Evolutionary conservation across 1,140 invertebrate genomes (phyloP).

Genomic region (Argopecten irradians): DNA sequence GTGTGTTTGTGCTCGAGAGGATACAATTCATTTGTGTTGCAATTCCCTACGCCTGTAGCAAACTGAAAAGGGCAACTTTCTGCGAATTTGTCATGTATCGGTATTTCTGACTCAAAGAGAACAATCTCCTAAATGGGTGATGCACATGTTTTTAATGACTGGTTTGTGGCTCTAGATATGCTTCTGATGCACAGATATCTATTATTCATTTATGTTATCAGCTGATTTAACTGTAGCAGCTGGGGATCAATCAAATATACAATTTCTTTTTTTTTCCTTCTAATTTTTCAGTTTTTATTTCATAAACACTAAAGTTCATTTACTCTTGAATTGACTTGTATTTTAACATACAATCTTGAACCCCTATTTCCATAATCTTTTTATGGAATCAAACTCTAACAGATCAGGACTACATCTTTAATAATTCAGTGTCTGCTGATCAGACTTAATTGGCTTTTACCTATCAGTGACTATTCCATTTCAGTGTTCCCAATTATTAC

Average conservation of each 20-base stretch:
- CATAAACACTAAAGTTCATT: no score
- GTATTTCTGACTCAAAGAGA: background rate
- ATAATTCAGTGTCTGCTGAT: background rate
- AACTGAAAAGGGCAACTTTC: background rate
- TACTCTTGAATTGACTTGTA: no score
- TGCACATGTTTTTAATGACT: background rate
- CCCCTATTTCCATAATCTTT: no score
- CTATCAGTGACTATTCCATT: no score
- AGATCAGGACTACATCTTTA: background rate
- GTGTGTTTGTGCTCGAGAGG: background rate
- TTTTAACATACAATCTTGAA: no score
- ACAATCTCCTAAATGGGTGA: background rate
- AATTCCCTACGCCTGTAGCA: background rate
- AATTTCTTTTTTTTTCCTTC: background rate
- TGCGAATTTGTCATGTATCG: background rate
- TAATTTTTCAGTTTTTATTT: no score
- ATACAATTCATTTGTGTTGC: background rate
- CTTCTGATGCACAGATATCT: background rate
- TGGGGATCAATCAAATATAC: background rate
- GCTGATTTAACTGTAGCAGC: background rate
- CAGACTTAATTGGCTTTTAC: background rate
- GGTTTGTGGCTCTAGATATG: background rate
- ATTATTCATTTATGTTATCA: background rate
- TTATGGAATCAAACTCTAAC: background rate
- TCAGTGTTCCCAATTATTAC: no score